Percentiles rank a stretch among this genome's conserved stretches.
These are phyloP conservation scores for Thymelicus sylvestris DNA, from an alignment of 2,888 invertebrate genomes.

Conservation along the genomic window DNA sequence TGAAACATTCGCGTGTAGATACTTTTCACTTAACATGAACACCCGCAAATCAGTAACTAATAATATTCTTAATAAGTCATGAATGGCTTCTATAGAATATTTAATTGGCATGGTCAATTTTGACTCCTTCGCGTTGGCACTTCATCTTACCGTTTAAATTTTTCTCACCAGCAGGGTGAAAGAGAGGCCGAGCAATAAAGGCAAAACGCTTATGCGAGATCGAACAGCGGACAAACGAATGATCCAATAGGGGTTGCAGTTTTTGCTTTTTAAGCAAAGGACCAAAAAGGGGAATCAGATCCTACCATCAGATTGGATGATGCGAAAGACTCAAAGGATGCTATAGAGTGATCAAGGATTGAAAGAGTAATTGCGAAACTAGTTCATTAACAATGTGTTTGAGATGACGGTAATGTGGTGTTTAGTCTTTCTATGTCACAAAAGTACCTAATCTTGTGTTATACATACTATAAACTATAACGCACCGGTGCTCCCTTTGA, in stretches of 20 bases:
- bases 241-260: conserved; percentile 48
- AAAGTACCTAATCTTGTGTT: too few species aligned
- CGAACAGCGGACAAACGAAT: conserved; percentile 50
- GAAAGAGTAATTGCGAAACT: conserved; percentile 29
- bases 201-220: conserved; percentile 49
- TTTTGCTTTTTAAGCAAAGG: conserved; percentile 47
- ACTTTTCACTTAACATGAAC: too few species aligned
- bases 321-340: conserved; percentile 44
- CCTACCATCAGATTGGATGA: conserved; percentile 44
- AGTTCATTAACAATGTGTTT: too few species aligned
- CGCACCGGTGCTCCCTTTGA: too few species aligned
- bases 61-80: too few species aligned
- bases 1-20: too few species aligned
- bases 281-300: conserved; percentile 46
- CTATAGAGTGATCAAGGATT: conserved; percentile 37
- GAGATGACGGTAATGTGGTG: too few species aligned
- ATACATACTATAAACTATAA: too few species aligned
- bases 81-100: too few species aligned
- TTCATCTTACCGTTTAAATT: conserved; percentile 37
- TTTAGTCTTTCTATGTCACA: too few species aligned
- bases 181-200: conserved; percentile 46
- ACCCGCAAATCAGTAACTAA: too few species aligned
- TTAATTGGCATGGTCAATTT: conserved; percentile 12
- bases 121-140: conserved; percentile 14
- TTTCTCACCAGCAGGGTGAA: conserved; percentile 40